Conservation (phyloP, 2,113 vertebrate species). For the Amphilophus citrinellus region DNA sequence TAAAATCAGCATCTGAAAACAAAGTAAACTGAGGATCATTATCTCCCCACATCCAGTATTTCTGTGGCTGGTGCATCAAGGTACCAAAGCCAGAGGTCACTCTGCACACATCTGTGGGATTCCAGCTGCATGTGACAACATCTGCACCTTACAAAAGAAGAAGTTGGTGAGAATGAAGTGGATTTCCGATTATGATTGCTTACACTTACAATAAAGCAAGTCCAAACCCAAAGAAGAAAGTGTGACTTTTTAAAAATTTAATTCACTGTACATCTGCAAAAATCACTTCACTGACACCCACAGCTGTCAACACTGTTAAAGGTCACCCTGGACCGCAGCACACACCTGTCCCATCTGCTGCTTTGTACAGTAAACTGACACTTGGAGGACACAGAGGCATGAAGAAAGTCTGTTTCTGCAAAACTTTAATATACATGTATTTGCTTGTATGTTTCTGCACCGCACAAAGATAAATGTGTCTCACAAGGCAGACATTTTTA, state of each 20-base stretch:
- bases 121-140: neutral
- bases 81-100: neutral
- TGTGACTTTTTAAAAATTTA: neutral
- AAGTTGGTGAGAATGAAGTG: neutral
- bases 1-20: neutral
- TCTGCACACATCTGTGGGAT: neutral
- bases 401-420: neutral
- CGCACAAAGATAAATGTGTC: neutral
- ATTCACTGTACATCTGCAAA: neutral
- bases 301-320: slow-evolving; percentile 6
- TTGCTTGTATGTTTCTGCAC: neutral
- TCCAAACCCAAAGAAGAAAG: neutral
- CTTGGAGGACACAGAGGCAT: neutral
- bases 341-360: slow-evolving; percentile 24
- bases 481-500: neutral
- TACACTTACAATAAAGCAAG: too few relatives aligned
- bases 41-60: neutral
- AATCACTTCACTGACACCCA: neutral
- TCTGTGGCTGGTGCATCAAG: too few relatives aligned
- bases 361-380: neutral
- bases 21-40: neutral
- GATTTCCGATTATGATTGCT: too few relatives aligned
- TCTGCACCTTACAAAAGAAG: neutral
- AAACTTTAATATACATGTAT: neutral
- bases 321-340: neutral